These are phyloP conservation scores for Drosophila elegans DNA, from an alignment of 1,140 invertebrate genomes.

Conservation along the genomic window DNA sequence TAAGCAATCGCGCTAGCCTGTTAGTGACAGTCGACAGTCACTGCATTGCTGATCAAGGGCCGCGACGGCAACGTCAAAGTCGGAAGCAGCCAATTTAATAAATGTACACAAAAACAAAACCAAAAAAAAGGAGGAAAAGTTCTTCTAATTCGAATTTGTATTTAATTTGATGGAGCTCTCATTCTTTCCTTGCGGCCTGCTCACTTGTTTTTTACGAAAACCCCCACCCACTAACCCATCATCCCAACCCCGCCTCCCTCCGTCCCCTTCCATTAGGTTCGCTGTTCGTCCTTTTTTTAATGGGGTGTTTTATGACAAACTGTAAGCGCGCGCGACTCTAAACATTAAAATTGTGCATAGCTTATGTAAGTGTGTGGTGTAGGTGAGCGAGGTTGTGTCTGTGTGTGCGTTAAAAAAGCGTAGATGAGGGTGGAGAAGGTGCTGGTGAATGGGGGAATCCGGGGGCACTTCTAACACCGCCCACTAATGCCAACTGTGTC, in stretches of 20 bases:
- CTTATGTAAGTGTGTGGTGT: conserved; percentile 23
- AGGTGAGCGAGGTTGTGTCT: conserved; percentile 8
- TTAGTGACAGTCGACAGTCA: conserved; percentile 52
- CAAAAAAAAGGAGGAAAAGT: conserved; percentile 46
- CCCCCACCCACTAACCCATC: not conserved
- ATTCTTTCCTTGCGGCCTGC: conserved; percentile 7
- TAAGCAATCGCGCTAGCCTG: conserved; percentile 46
- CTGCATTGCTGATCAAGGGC: conserved; percentile 6
- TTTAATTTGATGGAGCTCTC: conserved; percentile 69
- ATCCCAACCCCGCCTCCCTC: conserved; percentile 2
- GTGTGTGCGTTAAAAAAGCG: conserved; percentile 5
- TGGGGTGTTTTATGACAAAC: conserved; percentile 84
- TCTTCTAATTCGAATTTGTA: conserved; percentile 81
- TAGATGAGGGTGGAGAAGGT: conserved; percentile 5
- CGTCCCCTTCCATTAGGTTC: conserved; percentile 22
- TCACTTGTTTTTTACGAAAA: not conserved
- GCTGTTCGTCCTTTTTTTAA: conserved; percentile 68
- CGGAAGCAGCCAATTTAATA: conserved; percentile 65
- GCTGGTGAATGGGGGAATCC: not conserved
- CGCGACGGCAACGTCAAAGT: conserved; percentile 2
- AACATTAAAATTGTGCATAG: conserved; percentile 75
- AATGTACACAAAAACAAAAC: conserved; percentile 48
- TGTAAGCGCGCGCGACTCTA: conserved; percentile 71
- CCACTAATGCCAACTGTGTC: conserved; percentile 77
- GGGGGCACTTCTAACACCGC: conserved; percentile 81